Base-by-base conservation (phyloP, 2,113 vertebrate genomes). In the Copsychus sechellarum region DNA sequence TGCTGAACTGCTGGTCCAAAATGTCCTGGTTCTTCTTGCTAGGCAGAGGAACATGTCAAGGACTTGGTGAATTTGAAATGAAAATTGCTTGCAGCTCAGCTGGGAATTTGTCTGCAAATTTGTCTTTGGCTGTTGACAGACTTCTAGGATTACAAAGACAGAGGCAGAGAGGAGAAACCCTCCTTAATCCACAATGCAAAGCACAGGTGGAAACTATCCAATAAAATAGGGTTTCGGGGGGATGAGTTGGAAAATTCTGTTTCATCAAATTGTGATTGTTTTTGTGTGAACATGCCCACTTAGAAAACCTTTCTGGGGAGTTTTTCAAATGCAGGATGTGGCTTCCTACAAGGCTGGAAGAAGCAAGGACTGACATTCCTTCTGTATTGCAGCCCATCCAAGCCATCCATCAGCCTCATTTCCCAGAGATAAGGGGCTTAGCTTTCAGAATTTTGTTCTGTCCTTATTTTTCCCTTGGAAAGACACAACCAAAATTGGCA, bases 61-160 rank as follows among this genome's bases (percentile, higher is more conserved):
- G 33, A 50, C 36, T 19, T 61, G 50, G 54, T 56, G 93, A 93
- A 97, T 96, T 60, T 71, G 89, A 90, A 92, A 91, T 8, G 9
- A 88, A 92, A 97, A 86, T 93, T 96, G 71, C 61, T 91, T 57
- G 82, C 16, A 74, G 96, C 73, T 95, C 91, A 86, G 76, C 73
- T 88, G 82, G 67, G 95, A 91, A 90, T 93, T 81, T 92, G 93
- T 88, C 36, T 28, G 40, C 23, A 86, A 76, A 86, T 89, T 81
- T 90, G 43, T 73, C 40, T 88, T 90, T 87, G 78, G 95, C n/a
- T 85, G 77, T 87, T 82, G 81, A 89, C 2, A 12, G 70, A 77
- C 53, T 64, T 69, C 58, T 80, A 82, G 86, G 54, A 50, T 82
- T 76, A 51, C 61, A 76, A 87, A 88, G 60, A 19, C 33, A 43